Evolutionary conservation across 2,888 invertebrate genomes (phyloP), one percentile per base, ranked within the genome.

Genomic region (Leptinotarsa juncta): DNA sequence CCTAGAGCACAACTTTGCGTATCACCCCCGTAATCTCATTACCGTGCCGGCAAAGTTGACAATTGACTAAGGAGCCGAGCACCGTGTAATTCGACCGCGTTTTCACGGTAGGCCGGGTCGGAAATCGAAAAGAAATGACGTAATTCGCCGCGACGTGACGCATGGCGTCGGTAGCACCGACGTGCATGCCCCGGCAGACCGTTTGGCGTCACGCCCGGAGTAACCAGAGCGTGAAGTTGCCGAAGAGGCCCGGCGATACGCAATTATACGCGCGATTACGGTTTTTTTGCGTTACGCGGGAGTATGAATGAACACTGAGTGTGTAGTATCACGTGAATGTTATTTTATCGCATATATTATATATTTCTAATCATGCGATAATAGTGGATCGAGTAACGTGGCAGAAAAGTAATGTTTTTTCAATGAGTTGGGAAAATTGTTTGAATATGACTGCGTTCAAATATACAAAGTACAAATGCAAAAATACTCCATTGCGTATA

Each of bases 51-150:
- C 51, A 55, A 32, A 68, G 55, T 55, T 26, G 32, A 42, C 53
- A 68, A 42, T 26, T 16, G 51, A 18, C 67, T 15, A 42, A 26
- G 1, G 5, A n/a, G n/a, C n/a, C 62, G 18, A 16, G 68, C 72
- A 83, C 80, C 84, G 83, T 82, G 81, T 83, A 84, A 86, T 86
- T 82, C 84, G 86, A 85, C 87, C 87, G 87, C 85, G 84, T 87
- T 88, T 88, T 88, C 86, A 88, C 84, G 88, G 84, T 85, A 86
- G 83, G 85, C 79, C 82, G 84, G 82, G 81, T 85, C 87, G 82
- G 87, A 88, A 88, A 88, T 87, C 85, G 87, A 87, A 86, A 84
- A 79, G 77, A 55, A 69, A 73, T 85, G 83, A 85, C 82, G 85
- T 83, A 84, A 84, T 68, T 12, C 5, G 55, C 20, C 2, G 53